Evolutionary conservation across 1,140 invertebrate genomes (phyloP), one percentile per base, ranked within the genome.

Genomic region (Temnothorax longispinosus): DNA sequence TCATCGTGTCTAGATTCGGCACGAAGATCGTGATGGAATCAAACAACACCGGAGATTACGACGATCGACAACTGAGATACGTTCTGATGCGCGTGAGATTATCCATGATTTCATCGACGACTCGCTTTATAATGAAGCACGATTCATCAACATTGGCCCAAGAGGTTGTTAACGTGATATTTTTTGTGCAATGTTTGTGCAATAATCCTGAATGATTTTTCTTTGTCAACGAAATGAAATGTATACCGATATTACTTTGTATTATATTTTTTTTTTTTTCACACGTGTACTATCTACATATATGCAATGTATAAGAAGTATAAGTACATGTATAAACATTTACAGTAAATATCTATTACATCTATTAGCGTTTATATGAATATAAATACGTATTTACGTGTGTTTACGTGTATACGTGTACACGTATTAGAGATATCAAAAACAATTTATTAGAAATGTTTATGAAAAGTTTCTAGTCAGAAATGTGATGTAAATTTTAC

Each of bases 1-100:
- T 77, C 35, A 44, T 67, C 64, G 54, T 65, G 54, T 78, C 32
- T 65, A 52, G 32, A 86, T 85, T 78, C 13, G 64, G 76, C 90
- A 91, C 90, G 90, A 56, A 82, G 38, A 78, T 78, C 90, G 81
- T 91, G 90, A 69, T 67, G 18, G 65, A 75, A 75, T 76, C 71
- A 27, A 44, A 74, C 32, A 87, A 91, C 80, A 91, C 32, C 21
- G n/a, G 5, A 67, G 58, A 89, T 89, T 67, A 65, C 18, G 52
- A 2, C 52, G 15, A 71, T 82, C 35, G 47, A n/a, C 35, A 86
- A 78, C 7, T 13, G 13, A 32, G 47, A 86, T 64, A 50, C 2
- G 32, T 21, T 52, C 21, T 44, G 56, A 87, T 87, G 54, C 38
- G 21, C 67, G 47, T 32, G 72, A 60, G 82, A 88, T 86, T 78